Evolutionary conservation across 2,113 vertebrate species (phyloP).

Genomic region (Paraplagusia blochii): DNA sequence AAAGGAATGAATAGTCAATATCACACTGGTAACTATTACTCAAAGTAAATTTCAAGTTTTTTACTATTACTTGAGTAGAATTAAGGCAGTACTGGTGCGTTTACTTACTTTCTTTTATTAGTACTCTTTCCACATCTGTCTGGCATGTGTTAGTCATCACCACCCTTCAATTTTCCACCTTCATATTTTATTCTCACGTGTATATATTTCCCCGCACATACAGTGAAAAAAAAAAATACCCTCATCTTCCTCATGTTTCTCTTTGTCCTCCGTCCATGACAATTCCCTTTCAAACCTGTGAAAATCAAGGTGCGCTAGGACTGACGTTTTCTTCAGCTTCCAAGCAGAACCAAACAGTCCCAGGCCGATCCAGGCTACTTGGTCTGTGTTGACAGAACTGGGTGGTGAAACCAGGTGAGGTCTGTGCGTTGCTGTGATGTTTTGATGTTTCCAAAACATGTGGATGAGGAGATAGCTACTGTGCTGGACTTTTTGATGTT

Average conservation of each 20-base stretch:
- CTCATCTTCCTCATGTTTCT: conserved; percentile 40
- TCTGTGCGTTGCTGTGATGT: conserved; percentile 47
- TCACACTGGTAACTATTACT: too few relatives aligned
- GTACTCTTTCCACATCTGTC: too few relatives aligned
- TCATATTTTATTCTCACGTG: too few relatives aligned
- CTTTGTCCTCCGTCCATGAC: conserved; percentile 20
- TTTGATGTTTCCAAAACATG: conserved; percentile 56
- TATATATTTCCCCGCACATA: conserved; percentile 5
- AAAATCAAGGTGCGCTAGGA: conserved; percentile 2
- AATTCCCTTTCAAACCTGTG: not conserved
- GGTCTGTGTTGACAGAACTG: conserved; percentile 34
- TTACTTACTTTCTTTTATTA: too few relatives aligned
- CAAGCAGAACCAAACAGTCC: conserved; percentile 17
- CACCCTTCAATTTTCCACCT: too few relatives aligned
- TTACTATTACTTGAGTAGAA: too few relatives aligned
- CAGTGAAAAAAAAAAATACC: conserved; percentile 27
- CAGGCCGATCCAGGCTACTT: conserved; percentile 2
- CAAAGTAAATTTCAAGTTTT: too few relatives aligned
- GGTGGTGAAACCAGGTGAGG: conserved; percentile 53
- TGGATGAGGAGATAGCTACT: conserved; percentile 49
- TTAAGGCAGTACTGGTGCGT: too few relatives aligned
- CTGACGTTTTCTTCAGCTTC: conserved; percentile 23
- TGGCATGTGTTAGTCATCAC: too few relatives aligned
- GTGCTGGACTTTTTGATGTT: conserved; percentile 34
- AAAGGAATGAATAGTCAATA: too few relatives aligned